Conservation (phyloP, 2,888 invertebrate species). For the Diploptera punctata region DNA sequence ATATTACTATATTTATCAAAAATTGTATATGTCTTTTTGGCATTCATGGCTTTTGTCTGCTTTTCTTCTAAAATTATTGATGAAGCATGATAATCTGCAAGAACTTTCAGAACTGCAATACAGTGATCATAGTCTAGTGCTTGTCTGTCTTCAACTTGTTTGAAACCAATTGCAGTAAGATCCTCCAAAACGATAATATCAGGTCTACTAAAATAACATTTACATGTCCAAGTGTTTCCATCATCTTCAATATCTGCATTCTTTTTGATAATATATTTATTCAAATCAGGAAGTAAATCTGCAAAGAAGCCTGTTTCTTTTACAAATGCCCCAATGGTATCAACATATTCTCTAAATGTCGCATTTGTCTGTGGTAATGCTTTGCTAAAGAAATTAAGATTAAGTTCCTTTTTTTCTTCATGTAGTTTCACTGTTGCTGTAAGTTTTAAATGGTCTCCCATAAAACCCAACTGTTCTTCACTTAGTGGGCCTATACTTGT, state of each 20-base stretch:
- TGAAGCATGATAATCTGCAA: conserved; percentile 5
- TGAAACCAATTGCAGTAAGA: neutral
- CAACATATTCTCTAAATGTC: neutral
- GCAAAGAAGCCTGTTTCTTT: neutral
- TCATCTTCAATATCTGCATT: neutral
- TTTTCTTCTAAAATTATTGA: conserved; percentile 4
- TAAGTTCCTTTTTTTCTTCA: neutral
- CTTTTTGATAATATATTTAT: neutral
- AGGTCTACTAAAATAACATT: neutral
- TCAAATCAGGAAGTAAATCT: neutral
- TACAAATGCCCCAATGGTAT: neutral
- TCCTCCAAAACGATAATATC: conserved; percentile 5
- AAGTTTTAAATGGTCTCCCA: neutral
- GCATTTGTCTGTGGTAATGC: neutral
- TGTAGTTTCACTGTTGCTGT: neutral
- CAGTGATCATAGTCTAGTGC: conserved; percentile 2
- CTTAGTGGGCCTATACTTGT: neutral
- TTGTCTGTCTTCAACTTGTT: neutral
- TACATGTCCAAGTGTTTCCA: neutral
- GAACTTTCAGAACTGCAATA: neutral
- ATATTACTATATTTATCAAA: neutral
- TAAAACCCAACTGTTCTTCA: conserved; percentile 1
- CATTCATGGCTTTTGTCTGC: neutral
- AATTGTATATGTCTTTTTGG: neutral
- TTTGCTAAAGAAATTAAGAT: neutral